Evolutionary conservation across 2,797 vertebrate genomes (phyloP), one percentile per base, ranked within the genome.

Genomic region (Pseudopleuronectes americanus): DNA sequence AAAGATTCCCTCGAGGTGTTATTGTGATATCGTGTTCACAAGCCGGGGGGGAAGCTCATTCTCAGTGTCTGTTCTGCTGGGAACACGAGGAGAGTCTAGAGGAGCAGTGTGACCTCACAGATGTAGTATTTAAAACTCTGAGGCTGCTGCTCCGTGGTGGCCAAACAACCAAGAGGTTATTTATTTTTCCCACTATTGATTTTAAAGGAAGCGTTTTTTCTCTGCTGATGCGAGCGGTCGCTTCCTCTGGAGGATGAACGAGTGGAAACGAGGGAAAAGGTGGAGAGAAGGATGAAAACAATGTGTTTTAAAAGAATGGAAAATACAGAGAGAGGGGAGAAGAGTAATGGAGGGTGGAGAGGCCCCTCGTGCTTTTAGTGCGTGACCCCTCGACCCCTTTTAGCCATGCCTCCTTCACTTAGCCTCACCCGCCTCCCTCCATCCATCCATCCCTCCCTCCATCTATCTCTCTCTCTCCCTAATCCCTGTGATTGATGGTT

Each of bases 351-450:
- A 73, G 74, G 57, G 65, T 61, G 36, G 64, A 74, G 79, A 79
- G 81, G 74, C 69, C 76, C 79, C 12, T 17, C 71, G 84, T 82
- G 91, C 91, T 92, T 92, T 92, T 92, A 92, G 89, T 73, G 76
- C 2, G 36, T 76, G 86, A 89, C 88, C 89, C 52, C 45, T 41
- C 80, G 76, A 92, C 89, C 89, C 91, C 91, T 92, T 92, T 92
- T 91, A 92, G 79, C 86, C 86, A 63, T 33, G 53, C 78, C 83
- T 84, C 75, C 82, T 79, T 82, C 78, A 84, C 87, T 88, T 85
- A 83, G 70, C 74, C 63, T 59, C 68, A 12, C 51, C 57, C 58
- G 6, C 65, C 57, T 16, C 16, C 23, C 52, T 13, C 43, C 24
- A 6, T 16, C 43, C 24, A 6, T 16, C 26, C 26, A 6, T 63